Conservation (phyloP, 2,888 invertebrate species). For the Thereva unica region DNA sequence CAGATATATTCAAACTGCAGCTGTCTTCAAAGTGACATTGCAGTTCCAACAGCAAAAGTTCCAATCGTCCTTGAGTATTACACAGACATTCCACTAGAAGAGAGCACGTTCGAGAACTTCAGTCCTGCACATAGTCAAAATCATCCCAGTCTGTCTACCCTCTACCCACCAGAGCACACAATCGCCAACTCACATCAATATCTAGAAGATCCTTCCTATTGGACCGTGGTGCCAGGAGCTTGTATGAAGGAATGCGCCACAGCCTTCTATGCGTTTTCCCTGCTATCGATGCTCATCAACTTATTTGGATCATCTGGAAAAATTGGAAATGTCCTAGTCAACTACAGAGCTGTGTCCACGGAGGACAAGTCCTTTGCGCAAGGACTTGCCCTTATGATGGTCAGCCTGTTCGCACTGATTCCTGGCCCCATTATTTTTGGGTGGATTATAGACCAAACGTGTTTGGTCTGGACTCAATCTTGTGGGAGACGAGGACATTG, state of each 20-base stretch:
- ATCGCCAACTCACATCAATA: too few species aligned
- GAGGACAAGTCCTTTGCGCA: constrained; percentile 69
- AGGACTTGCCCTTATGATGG: constrained; percentile 65
- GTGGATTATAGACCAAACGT: constrained; percentile 68
- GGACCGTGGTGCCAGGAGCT: constrained; percentile 55
- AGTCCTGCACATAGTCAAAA: too few species aligned
- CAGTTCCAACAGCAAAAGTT: too few species aligned
- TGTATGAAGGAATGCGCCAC: constrained; percentile 60
- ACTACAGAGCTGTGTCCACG: constrained; percentile 66
- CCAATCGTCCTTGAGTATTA: too few species aligned
- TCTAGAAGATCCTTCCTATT: constrained; percentile 35
- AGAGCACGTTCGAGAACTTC: too few species aligned
- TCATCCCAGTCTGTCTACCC: too few species aligned
- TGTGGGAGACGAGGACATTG: constrained; percentile 68
- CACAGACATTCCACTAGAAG: too few species aligned
- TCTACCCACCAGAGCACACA: too few species aligned
- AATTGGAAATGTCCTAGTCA: constrained; percentile 68
- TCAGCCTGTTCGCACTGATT: constrained; percentile 67
- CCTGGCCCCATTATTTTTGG: constrained; percentile 72
- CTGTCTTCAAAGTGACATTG: too few species aligned
- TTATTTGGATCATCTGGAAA: constrained; percentile 68
- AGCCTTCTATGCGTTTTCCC: constrained; percentile 60
- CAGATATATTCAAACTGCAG: too few species aligned
- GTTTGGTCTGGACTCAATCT: constrained; percentile 68
- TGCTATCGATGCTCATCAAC: constrained; percentile 62